Evolutionary conservation across 2,888 invertebrate species (phyloP).

Genomic region (Myathropa florea): DNA sequence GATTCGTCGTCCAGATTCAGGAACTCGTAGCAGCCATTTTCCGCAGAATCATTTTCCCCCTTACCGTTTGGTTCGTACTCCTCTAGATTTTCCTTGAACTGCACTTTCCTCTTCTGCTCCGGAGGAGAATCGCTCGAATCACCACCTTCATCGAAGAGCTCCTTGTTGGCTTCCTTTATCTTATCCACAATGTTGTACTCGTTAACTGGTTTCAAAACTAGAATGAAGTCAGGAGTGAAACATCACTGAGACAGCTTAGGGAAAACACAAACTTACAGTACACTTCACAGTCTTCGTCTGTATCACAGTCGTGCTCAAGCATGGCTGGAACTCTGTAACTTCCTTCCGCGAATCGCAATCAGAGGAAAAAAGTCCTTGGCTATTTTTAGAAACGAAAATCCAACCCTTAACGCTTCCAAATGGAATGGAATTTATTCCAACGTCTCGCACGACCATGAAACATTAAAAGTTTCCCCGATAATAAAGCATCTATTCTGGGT

Average conservation of each 20-base stretch:
- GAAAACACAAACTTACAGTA: constrained; percentile 77
- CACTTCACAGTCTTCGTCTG: constrained; percentile 80
- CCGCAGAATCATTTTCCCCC: not conserved
- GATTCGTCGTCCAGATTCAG: constrained; percentile 52
- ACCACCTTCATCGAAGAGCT: constrained; percentile 78
- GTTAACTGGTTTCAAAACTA: constrained; percentile 80
- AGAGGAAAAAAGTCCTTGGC: constrained; percentile 26
- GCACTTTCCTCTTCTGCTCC: constrained; percentile 78
- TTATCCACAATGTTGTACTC: constrained; percentile 83
- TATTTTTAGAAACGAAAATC: constrained; percentile 57
- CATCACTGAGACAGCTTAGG: not conserved
- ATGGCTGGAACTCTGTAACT: constrained; percentile 72
- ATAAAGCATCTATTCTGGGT: constrained; percentile 37
- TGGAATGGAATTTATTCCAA: constrained; percentile 45
- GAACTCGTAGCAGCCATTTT: constrained; percentile 58
- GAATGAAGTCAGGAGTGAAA: constrained; percentile 27
- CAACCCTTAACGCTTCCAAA: constrained; percentile 39
- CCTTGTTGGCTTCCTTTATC: constrained; percentile 82
- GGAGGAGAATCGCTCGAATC: constrained; percentile 49
- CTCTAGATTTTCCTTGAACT: constrained; percentile 81
- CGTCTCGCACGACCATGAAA: constrained; percentile 50
- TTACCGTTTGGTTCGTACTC: constrained; percentile 80
- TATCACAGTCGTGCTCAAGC: constrained; percentile 78
- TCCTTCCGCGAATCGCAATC: constrained; percentile 17
- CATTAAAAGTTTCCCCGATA: constrained; percentile 36